phyloP scores from a whole-genome alignment of 2,888 invertebrate genomes.

The Smittia sp. region DNA sequence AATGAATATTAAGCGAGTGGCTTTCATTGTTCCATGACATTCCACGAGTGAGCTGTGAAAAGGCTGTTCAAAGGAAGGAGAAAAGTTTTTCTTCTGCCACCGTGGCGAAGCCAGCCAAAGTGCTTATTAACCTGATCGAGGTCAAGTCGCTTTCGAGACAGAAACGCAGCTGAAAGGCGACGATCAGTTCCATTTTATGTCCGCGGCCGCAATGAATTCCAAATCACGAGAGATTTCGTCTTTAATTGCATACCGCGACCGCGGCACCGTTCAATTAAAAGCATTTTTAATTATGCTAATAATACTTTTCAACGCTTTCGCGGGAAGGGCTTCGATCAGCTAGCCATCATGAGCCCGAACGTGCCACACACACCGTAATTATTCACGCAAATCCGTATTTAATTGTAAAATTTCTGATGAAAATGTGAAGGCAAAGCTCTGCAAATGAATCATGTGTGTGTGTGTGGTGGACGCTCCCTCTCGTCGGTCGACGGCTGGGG shows the following conservation, averaged over 20 bases:
- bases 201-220: background rate
- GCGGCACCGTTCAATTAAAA: conserved; percentile 31
- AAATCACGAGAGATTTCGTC: background rate
- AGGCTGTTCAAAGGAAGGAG: background rate
- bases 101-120: background rate
- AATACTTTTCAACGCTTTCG: conserved; percentile 16
- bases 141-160: background rate
- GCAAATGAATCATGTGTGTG: conserved; percentile 17
- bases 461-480: background rate
- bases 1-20: background rate
- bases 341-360: background rate
- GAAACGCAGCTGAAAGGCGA: conserved; percentile 4
- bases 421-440: background rate
- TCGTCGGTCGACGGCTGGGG: background rate
- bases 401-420: conserved; percentile 28
- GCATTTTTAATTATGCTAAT: conserved; percentile 34
- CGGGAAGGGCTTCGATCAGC: background rate
- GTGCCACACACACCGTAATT: conserved; percentile 24
- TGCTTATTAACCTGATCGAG: background rate
- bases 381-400: conserved; percentile 35
- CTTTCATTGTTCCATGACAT: background rate
- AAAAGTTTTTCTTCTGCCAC: conserved; percentile 1
- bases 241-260: conserved; percentile 1
- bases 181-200: background rate
- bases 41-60: no score